phyloP scores from a whole-genome alignment of 2,113 vertebrate species.

The Campylomormyrus tamandua region DNA sequence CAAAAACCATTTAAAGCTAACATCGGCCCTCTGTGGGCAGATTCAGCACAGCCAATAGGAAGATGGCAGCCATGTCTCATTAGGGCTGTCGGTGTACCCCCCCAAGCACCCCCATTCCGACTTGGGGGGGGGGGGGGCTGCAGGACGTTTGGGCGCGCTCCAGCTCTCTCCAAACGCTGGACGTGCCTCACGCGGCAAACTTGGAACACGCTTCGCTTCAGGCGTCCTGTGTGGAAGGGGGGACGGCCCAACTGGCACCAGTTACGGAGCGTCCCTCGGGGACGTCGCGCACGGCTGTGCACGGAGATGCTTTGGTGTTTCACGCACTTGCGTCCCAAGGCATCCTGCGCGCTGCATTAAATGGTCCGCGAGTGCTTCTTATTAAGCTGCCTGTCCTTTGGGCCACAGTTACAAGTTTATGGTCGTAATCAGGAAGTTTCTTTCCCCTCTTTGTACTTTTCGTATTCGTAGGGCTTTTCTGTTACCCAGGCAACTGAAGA shows the following conservation, averaged over 20 bases:
- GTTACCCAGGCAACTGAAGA: slow-evolving; percentile 35
- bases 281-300: neutral
- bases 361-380: neutral
- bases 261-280: neutral
- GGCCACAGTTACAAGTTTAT: neutral
- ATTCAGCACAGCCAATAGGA: neutral
- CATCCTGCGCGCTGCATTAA: neutral
- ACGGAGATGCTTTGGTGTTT: neutral
- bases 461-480: slow-evolving; percentile 26
- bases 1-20: neutral
- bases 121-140: neutral
- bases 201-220: neutral
- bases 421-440: neutral
- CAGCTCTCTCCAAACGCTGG: neutral
- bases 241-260: neutral
- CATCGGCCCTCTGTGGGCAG: neutral
- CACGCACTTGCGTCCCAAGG: neutral
- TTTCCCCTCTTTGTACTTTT: slow-evolving; percentile 17
- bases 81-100: neutral
- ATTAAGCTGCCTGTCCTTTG: neutral
- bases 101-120: neutral
- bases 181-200: neutral
- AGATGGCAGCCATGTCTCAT: neutral
- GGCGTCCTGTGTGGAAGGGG: neutral
- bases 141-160: neutral